Evolutionary conservation across 2,113 vertebrate genomes (phyloP), one percentile per base, ranked within the genome.

Genomic region (Calidris pygmaea): DNA sequence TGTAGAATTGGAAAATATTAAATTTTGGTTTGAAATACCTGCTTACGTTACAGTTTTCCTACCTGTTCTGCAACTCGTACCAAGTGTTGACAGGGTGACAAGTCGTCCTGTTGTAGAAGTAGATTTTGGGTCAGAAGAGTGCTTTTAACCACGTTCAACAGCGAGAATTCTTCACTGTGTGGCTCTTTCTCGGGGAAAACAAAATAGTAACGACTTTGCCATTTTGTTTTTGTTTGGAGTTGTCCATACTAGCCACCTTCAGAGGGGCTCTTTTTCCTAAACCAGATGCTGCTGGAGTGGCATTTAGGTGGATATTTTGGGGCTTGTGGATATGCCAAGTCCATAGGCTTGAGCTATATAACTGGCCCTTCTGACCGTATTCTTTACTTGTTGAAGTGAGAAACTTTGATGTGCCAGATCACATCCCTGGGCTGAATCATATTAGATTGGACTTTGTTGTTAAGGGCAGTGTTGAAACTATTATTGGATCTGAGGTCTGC

Each of bases 401-500:
- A 73, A 89, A 52, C 47, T 82, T 72, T 27, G 58, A 22, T n/a
- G 1, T 73, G 85, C 67, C 55, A 32, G 53, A 27, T 89, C 41
- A 71, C 70, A 70, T 87, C 83, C 58, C 78, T 76, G 48, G 39
- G 27, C 75, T 86, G 70, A 67, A 67, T 35, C 20, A 1, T 65
- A 50, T 65, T 82, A 43, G 56, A 6, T 35, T 95, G 56, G 91
- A 78, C 50, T 90, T 83, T 47, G 78, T 70, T 88, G 82, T 95
- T 90, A 81, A 74, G 77, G 92, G 45, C 67, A 58, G 66, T 66
- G 67, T 85, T 95, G 92, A 95, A 88, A 68, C 84, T 94, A 53
- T 90, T 92, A 96, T 56, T 93, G 86, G 96, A 95, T 86, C 71
- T 82, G 84, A 92, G 74, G 80, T 89, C 92, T 96, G 92, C 77